phyloP scores from a whole-genome alignment of 2,113 vertebrate genomes.

The Baryphthengus martii region DNA sequence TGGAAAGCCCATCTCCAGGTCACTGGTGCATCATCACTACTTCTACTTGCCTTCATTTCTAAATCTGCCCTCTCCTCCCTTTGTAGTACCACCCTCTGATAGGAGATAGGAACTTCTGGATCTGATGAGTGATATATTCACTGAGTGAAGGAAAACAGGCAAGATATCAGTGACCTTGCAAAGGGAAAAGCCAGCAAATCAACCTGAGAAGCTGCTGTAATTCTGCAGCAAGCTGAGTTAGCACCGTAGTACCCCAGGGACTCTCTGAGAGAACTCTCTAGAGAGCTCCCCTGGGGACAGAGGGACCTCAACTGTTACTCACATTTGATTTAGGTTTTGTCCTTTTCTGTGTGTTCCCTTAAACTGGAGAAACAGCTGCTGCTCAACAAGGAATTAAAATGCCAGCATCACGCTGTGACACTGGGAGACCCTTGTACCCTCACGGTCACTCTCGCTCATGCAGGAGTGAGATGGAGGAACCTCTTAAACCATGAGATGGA shows the following conservation, averaged over 20 bases:
- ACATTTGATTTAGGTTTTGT: background rate
- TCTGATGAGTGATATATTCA: background rate
- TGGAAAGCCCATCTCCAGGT: background rate
- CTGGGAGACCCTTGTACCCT: background rate
- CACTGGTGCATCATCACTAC: background rate
- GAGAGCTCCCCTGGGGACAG: background rate
- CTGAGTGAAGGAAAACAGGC: background rate
- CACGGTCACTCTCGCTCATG: background rate
- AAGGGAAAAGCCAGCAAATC: background rate
- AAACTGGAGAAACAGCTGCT: background rate
- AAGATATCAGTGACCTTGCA: background rate
- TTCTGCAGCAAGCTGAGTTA: background rate
- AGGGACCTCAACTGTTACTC: background rate
- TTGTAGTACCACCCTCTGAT: background rate
- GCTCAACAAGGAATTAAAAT: background rate
- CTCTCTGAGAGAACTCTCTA: background rate
- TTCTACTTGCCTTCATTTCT: background rate
- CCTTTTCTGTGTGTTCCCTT: background rate
- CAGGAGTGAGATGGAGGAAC: too few relatives aligned
- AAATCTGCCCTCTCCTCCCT: background rate
- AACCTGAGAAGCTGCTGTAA: background rate
- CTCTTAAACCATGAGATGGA: too few relatives aligned
- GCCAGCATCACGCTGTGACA: background rate
- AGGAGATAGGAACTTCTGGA: background rate
- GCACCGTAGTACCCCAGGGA: background rate